These are phyloP conservation scores for Sesia apiformis DNA, from an alignment of 2,888 invertebrate genomes.

Conservation along the genomic window DNA sequence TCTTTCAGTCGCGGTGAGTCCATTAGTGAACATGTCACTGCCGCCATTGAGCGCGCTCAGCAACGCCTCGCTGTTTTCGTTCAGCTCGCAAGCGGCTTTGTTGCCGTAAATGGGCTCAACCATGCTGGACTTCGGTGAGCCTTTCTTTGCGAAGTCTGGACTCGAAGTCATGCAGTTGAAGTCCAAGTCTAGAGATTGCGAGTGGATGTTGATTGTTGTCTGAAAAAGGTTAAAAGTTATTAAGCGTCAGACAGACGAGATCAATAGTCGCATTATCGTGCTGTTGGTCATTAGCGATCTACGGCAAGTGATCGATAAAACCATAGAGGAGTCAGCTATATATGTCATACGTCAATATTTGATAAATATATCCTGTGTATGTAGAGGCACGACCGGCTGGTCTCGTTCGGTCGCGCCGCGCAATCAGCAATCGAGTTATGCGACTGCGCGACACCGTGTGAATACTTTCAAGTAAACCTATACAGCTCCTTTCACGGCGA, in stretches of 20 bases:
- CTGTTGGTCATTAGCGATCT: no score
- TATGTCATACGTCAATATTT: no score
- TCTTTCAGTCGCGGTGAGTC: conserved; percentile 45
- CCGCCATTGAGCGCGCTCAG: conserved; percentile 54
- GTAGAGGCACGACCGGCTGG: no score
- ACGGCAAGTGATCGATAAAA: no score
- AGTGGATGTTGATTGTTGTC: conserved; percentile 59
- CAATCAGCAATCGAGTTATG: no score
- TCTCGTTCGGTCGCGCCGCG: no score
- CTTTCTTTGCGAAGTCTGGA: conserved; percentile 59
- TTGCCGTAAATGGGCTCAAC: conserved; percentile 66
- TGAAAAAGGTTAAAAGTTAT: conserved; percentile 17
- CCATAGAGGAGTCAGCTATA: no score
- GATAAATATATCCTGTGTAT: no score
- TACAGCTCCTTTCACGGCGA: no score
- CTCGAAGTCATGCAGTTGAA: conserved; percentile 66
- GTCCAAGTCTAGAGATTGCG: conserved; percentile 63
- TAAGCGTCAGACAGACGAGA: not conserved
- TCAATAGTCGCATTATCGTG: no score
- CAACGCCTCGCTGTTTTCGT: conserved; percentile 54
- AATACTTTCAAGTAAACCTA: no score
- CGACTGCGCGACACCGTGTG: no score
- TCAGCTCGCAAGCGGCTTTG: conserved; percentile 57
- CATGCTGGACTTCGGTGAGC: conserved; percentile 58
- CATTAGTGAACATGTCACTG: conserved; percentile 60